phyloP scores from a whole-genome alignment of 2,888 invertebrate species.

The Hirtodrosophila alboralis region DNA sequence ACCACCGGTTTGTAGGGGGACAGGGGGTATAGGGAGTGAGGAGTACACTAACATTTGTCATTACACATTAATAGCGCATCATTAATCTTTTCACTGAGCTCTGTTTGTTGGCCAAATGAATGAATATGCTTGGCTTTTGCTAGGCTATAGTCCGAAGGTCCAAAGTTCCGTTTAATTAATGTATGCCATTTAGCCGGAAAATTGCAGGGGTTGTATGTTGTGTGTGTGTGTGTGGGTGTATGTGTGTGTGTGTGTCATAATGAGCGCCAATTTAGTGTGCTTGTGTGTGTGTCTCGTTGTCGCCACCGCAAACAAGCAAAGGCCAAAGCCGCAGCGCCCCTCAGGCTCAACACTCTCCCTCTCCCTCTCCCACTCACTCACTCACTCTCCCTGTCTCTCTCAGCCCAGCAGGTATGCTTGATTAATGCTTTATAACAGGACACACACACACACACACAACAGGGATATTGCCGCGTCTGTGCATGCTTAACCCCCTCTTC shows the following conservation, averaged over 20 bases:
- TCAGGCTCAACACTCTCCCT: constrained; percentile 7
- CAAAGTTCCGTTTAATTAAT: constrained; percentile 77
- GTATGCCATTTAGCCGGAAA: constrained; percentile 78
- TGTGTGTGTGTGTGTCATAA: constrained; percentile 61
- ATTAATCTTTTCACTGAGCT: constrained; percentile 81
- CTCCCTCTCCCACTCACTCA: no score
- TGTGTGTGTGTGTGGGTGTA: constrained; percentile 20
- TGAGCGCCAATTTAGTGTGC: constrained; percentile 76
- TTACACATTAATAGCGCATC: constrained; percentile 82
- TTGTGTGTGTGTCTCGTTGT: constrained; percentile 49
- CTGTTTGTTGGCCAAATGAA: constrained; percentile 63
- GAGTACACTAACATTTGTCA: constrained; percentile 80
- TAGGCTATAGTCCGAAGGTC: constrained; percentile 58
- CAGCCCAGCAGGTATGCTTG: constrained; percentile 78
- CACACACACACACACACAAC: constrained; percentile 47
- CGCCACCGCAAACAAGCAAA: constrained; percentile 77
- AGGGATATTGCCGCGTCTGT: constrained; percentile 48
- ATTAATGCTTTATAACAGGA: constrained; percentile 77
- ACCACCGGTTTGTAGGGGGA: no score
- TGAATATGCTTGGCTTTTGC: no score
- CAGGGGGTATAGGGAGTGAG: background rate
- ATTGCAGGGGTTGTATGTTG: constrained; percentile 59
- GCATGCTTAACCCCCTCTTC: constrained; percentile 39
- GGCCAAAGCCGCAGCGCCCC: constrained; percentile 62
- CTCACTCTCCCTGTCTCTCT: no score